Evolutionary conservation across 1,140 invertebrate species (phyloP).

Genomic region (Centruroides vittatus): DNA sequence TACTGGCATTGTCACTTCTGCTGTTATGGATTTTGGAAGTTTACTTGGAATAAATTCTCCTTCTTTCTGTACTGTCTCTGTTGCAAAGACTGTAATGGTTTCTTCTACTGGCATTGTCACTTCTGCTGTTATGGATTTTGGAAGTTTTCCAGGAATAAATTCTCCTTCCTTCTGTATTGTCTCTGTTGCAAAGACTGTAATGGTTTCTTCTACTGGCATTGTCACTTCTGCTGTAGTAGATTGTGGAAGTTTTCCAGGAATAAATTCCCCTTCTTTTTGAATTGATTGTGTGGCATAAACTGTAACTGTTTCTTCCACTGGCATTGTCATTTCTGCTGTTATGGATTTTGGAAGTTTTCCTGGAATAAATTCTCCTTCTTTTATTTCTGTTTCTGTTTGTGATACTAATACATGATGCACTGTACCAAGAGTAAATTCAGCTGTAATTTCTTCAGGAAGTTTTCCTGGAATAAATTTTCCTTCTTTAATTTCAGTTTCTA

Average conservation of each 20-base stretch:
- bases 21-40: slow-evolving; percentile 3
- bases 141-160: slow-evolving; percentile 9
- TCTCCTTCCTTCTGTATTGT: slow-evolving; percentile 3
- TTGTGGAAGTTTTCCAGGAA: no score
- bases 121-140: neutral
- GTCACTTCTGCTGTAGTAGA: neutral
- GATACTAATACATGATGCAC: slow-evolving; percentile 14
- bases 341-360: neutral
- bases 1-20: slow-evolving; percentile 7
- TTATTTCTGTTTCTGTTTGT: slow-evolving; percentile 11
- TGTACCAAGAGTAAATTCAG: slow-evolving; percentile 10
- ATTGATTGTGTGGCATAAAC: neutral
- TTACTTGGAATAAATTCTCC: neutral
- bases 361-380: slow-evolving; percentile 9
- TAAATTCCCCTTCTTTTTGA: neutral
- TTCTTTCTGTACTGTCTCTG: slow-evolving; percentile 5
- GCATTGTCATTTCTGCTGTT: neutral
- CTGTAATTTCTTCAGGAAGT: slow-evolving; percentile 5
- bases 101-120: slow-evolving; percentile 7
- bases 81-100: slow-evolving; percentile 6
- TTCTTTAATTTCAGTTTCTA: slow-evolving; percentile 12
- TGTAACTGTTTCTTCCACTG: neutral
- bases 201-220: slow-evolving; percentile 8
- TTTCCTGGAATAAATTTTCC: slow-evolving; percentile 5
- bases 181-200: slow-evolving; percentile 9